Base-by-base conservation (phyloP, 2,113 vertebrate genomes). In the Nestor notabilis region DNA sequence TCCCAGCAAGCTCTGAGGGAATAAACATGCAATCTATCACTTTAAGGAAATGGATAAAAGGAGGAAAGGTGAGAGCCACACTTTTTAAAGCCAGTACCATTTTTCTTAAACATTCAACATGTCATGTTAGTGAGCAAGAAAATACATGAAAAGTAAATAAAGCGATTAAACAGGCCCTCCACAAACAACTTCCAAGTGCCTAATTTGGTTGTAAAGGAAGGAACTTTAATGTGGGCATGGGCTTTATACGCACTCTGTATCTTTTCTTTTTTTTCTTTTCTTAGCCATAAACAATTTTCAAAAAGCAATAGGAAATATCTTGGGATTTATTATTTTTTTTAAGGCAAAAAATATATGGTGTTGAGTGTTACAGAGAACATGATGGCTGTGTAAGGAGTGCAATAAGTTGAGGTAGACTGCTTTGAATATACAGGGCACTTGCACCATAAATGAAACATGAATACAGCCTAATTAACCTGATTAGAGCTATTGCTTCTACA, bases 401-500 rank as follows among this genome's bases (percentile, higher is more conserved):
- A 90, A 37, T 78, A 88, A 74, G 68, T 93, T 76, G 49, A 95
- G 65, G 65, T 11, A 95, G 71, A 82, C 87, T 96, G 76, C 83
- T 95, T 95, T 97, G 89, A 96, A 97, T 98, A 93, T 98, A 96
- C 94, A 97, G 96, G 96, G 91, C 92, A 90, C 89, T 96, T 96
- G 81, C 88, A 79, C 83, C 93, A 93, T 65, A 96, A 96, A 94
- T 95, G 95, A 97, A 98, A 97, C 98, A 96, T 96, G 97, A 98
- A 97, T 90, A 69, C 77, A 97, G 94, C 95, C 95, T 98, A 97
- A 98, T 98, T 98, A 97, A 97, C 96, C 97, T 95, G 96, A 96
- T 97, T 96, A 95, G 95, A 97, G 97, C 91, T 94, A 97, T 93
- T 94, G 87, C 87, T 97, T 97, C 95, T 93, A 97, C 65, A 63